Evolutionary conservation across 2,113 vertebrate genomes (phyloP), one percentile per base, ranked within the genome.

Genomic region (Aegithalos caudatus): DNA sequence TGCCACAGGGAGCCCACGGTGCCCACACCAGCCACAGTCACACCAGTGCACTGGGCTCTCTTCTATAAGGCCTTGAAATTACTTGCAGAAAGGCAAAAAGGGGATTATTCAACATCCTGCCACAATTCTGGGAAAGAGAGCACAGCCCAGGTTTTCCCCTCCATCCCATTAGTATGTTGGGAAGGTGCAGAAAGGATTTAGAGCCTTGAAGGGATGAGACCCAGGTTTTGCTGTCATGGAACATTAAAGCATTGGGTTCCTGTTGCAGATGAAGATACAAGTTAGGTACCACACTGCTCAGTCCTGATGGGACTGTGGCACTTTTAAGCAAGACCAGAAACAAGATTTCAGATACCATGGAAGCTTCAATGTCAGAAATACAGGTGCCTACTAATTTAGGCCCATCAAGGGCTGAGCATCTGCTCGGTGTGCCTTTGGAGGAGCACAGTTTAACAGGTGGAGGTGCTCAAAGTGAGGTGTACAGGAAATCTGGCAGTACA

Each of bases 1-100:
- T 74, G 83, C 50, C 66, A 17, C 71, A 14, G 57, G n/a, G n/a
- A 50, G 17, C 38, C 51, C 81, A 23, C 0, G 11, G 62, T 47
- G 27, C 45, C 58, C 88, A 31, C 0, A 0, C 11, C 48, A 50
- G 44, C 3, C 12, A 18, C 35, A 25, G 28, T 7, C 10, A 0
- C 42, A 11, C 24, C 20, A 16, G 24, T 3, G 37, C 23, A 31
- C 12, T 25, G 38, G 25, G 9, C 1, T 14, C 28, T 73, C 58
- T 31, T 73, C 27, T 22, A 23, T 5, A 35, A 6, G 14, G 35
- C 29, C 58, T 66, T 28, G 69, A 58, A 91, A 48, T 65, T 2
- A 23, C 21, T 31, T 66, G 53, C 8, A 56, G 51, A 48, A 47
- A 74, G 21, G 31, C 67, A 86, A 65, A 54, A 29, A 5, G n/a